These are phyloP conservation scores for Hylia prasina DNA, from an alignment of 2,113 vertebrate species.

Conservation along the genomic window DNA sequence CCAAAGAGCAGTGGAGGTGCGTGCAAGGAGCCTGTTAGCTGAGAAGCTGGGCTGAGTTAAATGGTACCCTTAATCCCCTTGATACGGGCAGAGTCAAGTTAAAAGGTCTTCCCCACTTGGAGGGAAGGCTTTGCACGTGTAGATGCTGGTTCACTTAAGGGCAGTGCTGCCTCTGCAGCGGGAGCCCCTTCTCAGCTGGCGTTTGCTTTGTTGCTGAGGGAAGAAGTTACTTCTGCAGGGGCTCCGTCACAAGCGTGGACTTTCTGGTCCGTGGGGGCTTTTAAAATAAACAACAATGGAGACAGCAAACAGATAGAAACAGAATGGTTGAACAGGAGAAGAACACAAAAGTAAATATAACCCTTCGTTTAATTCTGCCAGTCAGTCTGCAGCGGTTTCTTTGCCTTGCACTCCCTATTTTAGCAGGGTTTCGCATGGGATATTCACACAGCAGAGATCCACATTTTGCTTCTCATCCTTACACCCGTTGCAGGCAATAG, in stretches of 20 bases:
- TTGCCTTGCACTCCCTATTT: not conserved
- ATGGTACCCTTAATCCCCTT: conserved; percentile 60
- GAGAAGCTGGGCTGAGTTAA: conserved; percentile 55
- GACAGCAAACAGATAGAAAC: not conserved
- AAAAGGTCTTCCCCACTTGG: conserved; percentile 55
- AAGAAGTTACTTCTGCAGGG: not conserved
- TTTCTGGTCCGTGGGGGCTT: not conserved
- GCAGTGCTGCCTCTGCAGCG: not conserved
- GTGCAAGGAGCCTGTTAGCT: conserved; percentile 53
- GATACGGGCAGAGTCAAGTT: conserved; percentile 50
- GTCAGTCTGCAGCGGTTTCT: not conserved
- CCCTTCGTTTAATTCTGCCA: not conserved
- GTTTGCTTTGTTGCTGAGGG: not conserved
- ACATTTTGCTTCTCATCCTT: not conserved
- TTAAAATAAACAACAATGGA: not conserved
- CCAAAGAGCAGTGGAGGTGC: conserved; percentile 30
- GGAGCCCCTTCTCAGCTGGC: not conserved
- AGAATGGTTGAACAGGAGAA: not conserved
- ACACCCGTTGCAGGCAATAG: not conserved
- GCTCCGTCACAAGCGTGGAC: not conserved
- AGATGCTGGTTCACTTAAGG: conserved; percentile 51
- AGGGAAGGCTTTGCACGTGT: conserved; percentile 47
- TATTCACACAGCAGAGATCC: not conserved
- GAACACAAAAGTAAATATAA: not conserved
- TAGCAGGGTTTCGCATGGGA: not conserved